phyloP scores from a whole-genome alignment of 2,888 invertebrate species.

The Cyclophora punctaria region DNA sequence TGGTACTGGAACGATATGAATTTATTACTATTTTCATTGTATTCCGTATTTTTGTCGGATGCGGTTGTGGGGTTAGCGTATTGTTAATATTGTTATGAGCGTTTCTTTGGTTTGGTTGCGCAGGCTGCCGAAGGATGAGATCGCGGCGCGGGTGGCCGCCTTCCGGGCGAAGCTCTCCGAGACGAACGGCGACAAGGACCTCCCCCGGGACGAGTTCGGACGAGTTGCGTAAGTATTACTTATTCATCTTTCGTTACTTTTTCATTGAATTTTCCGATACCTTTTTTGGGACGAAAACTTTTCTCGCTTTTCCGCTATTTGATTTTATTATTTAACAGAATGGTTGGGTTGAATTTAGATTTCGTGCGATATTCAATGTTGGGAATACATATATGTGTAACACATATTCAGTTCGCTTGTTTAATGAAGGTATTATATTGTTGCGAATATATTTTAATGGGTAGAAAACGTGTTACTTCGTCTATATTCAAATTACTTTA shows the following conservation, averaged over 20 bases:
- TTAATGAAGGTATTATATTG: no score
- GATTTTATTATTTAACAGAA: no score
- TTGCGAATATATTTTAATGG: no score
- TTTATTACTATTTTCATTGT: slow-evolving; percentile 47
- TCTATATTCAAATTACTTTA: no score
- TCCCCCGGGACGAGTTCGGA: slow-evolving; percentile 88
- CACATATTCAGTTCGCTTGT: no score
- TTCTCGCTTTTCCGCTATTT: no score
- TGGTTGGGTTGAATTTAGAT: no score
- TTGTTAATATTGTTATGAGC: slow-evolving; percentile 43
- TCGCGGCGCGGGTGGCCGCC: slow-evolving; percentile 88
- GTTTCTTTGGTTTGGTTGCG: slow-evolving; percentile 67
- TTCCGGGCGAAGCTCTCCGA: slow-evolving; percentile 90
- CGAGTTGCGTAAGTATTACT: slow-evolving; percentile 77
- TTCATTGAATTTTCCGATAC: not conserved
- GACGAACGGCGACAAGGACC: slow-evolving; percentile 72
- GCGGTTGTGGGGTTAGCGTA: slow-evolving; percentile 17
- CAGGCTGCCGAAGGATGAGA: slow-evolving; percentile 90
- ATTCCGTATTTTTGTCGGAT: slow-evolving; percentile 30
- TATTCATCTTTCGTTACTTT: slow-evolving; percentile 2
- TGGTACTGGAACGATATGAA: slow-evolving; percentile 48
- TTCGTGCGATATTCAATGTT: no score
- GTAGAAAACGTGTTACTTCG: no score
- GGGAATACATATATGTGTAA: no score
- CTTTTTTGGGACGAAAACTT: no score